Conservation (phyloP, 2,113 vertebrate species). For the Uria lomvia region DNA sequence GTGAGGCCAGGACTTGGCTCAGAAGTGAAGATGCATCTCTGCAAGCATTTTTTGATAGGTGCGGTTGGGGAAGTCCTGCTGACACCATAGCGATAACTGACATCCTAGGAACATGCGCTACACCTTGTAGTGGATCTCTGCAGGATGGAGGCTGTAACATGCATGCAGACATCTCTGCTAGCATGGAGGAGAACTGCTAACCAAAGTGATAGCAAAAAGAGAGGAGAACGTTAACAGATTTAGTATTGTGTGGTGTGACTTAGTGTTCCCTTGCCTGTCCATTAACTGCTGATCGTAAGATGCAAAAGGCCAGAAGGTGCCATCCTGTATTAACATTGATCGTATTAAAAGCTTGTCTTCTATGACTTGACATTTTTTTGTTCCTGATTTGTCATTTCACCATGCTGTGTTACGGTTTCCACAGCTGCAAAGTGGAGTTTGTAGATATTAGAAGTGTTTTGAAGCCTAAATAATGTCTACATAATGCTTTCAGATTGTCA, state of each 20-base stretch:
- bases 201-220: neutral
- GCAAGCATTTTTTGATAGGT: neutral
- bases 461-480: neutral
- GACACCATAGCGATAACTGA: fast-evolving
- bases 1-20: neutral
- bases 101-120: neutral
- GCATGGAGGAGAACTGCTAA: neutral
- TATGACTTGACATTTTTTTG: neutral
- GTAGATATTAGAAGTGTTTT: neutral
- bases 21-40: neutral
- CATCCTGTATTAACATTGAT: neutral
- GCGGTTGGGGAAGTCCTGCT: neutral
- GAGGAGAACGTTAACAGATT: neutral
- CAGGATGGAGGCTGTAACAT: neutral
- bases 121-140: neutral
- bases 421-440: neutral
- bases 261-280: neutral
- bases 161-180: neutral
- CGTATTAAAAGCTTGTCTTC: neutral
- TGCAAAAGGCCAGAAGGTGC: neutral
- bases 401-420: neutral
- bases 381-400: neutral
- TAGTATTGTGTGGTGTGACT: neutral
- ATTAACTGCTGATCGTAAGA: neutral
- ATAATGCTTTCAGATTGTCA: neutral